phyloP scores from a whole-genome alignment of 1,140 invertebrate genomes.

The Rhyacophila brunnea region DNA sequence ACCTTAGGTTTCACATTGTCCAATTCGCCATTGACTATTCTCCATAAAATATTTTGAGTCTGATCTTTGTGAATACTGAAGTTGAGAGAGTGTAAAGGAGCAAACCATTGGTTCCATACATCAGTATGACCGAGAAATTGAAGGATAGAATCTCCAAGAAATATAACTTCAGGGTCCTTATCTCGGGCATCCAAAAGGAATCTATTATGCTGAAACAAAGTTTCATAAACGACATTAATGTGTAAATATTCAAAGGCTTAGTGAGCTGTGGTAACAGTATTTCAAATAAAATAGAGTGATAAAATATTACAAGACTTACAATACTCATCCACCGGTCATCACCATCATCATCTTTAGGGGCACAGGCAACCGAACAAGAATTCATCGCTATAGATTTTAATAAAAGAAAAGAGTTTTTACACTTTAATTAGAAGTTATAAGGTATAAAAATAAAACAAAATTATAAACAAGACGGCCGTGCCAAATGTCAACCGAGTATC shows the following conservation, averaged over 20 bases:
- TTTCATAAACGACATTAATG: neutral
- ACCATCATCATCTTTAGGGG: conserved; percentile 62
- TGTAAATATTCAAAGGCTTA: neutral
- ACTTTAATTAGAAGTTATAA: neutral
- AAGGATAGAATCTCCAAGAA: conserved; percentile 85
- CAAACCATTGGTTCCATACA: conserved; percentile 84
- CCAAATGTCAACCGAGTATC: conserved; percentile 15
- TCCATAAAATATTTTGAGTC: conserved; percentile 86
- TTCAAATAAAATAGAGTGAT: neutral
- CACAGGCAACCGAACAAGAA: conserved; percentile 45
- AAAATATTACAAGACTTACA: conserved; percentile 46
- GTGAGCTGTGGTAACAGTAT: neutral
- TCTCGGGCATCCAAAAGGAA: conserved; percentile 79
- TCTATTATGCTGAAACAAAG: conserved; percentile 74
- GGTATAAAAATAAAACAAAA: conserved; percentile 7
- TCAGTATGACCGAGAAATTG: conserved; percentile 75
- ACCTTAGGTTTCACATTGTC: conserved; percentile 86
- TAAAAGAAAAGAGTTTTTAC: neutral
- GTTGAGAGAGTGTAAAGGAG: conserved; percentile 83
- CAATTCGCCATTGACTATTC: conserved; percentile 83
- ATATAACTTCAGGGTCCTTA: conserved; percentile 87
- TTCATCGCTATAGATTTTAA: conserved; percentile 12
- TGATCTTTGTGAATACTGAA: conserved; percentile 87
- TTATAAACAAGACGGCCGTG: conserved; percentile 14
- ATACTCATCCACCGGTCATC: conserved; percentile 69